A percentile compares a stretch with the other conserved stretches of the same genome.
Conservation (phyloP, 2,797 vertebrate species). For the Bradypus variegatus region DNA sequence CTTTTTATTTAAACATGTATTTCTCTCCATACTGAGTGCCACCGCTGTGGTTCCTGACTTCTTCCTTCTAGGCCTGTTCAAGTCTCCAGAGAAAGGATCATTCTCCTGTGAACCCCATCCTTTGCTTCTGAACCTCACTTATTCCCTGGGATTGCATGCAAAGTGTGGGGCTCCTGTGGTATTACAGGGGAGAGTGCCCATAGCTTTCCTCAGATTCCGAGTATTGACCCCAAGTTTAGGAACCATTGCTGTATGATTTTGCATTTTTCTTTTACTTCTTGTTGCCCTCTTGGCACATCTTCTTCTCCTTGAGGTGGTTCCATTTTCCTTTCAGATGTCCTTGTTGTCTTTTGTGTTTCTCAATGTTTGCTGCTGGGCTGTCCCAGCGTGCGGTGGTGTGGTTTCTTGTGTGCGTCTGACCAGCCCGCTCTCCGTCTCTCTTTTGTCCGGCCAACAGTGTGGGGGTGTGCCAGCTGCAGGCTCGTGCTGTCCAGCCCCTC, state of each 20-base stretch:
- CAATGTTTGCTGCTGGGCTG: constrained; percentile 1
- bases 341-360: background rate
- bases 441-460: constrained; percentile 73
- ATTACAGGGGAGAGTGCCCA: background rate
- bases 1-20: background rate
- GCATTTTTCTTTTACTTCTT: constrained; percentile 1
- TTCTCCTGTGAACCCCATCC: background rate
- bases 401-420: constrained; percentile 51
- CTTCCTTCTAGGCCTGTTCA: background rate
- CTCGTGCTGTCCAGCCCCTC: constrained; percentile 76
- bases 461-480: constrained; percentile 85
- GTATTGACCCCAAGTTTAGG: background rate
- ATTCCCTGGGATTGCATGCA: background rate
- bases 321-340: constrained; percentile 15
- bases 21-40: background rate
- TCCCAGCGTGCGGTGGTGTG: background rate
- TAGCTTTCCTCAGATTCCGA: background rate
- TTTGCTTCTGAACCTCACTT: background rate
- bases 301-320: constrained; percentile 1
- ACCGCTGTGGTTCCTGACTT: background rate
- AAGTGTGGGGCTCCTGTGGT: rapidly evolving
- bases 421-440: constrained; percentile 42
- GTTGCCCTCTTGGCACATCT: background rate
- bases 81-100: background rate
- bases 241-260: background rate